Percentiles rank a stretch among this genome's conserved stretches.
Conservation (phyloP, 1,140 invertebrate genomes). For the Penaeus vannamei region DNA sequence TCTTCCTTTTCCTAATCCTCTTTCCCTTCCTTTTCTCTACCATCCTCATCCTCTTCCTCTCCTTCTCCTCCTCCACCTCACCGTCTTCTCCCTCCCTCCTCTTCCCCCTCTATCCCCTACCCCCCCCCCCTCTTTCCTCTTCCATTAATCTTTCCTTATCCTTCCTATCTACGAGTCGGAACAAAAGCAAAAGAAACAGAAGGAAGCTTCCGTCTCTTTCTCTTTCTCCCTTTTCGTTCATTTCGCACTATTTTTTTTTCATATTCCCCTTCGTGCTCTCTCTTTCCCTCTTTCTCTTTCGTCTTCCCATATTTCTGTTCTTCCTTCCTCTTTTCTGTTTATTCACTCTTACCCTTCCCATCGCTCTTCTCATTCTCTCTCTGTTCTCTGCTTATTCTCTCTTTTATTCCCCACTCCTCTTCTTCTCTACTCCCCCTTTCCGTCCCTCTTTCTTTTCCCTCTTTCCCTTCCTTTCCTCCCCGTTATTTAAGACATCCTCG, state of each 20-base stretch:
- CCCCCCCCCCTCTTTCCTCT: neutral
- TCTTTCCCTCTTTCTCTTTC: neutral
- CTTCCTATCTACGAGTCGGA: neutral
- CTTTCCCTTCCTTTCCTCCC: too few relatives aligned
- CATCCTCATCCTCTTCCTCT: neutral
- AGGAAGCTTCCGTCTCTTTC: neutral
- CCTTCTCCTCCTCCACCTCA: neutral
- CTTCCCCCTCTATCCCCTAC: neutral
- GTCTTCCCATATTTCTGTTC: neutral
- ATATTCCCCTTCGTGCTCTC: neutral
- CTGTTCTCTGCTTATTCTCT: slow-evolving; percentile 1
- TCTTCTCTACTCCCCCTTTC: neutral
- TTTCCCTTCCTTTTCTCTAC: neutral
- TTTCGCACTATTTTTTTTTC: neutral
- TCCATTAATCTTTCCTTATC: too few relatives aligned
- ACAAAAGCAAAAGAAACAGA: neutral
- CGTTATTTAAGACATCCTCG: too few relatives aligned
- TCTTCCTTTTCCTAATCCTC: neutral
- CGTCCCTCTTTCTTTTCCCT: too few relatives aligned
- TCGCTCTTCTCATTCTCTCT: neutral
- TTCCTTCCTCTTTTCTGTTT: neutral
- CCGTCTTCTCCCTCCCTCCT: neutral
- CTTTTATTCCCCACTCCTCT: neutral
- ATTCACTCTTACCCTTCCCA: neutral
- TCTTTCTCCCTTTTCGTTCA: slow-evolving; percentile 13